Evolutionary conservation across 1,140 invertebrate genomes (phyloP).

Genomic region (Alviniconcha marisindica): DNA sequence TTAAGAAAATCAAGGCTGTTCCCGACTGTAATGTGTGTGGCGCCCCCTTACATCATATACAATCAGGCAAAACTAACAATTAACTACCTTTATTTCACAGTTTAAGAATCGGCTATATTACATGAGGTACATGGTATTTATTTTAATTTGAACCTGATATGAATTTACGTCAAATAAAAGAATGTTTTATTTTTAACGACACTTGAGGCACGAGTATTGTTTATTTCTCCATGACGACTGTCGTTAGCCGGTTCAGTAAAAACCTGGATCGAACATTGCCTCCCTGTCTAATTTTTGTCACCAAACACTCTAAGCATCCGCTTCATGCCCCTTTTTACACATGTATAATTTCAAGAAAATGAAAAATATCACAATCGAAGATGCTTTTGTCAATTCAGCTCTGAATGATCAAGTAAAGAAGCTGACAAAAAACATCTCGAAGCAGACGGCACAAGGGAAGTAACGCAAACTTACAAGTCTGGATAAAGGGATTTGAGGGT

Average conservation of each 20-base stretch:
- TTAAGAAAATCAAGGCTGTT: no score
- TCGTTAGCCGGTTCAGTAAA: conserved; percentile 39
- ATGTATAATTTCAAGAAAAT: not conserved
- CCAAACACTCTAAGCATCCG: not conserved
- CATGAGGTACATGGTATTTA: no score
- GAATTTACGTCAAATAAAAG: no score
- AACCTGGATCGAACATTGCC: not conserved
- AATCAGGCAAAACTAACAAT: no score
- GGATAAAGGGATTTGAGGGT: not conserved
- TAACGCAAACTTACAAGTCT: not conserved
- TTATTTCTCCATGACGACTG: conserved; percentile 39
- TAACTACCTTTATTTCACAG: no score
- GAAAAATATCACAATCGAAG: no score
- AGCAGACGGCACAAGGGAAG: conserved; percentile 24
- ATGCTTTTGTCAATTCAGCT: no score
- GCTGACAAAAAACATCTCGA: not conserved
- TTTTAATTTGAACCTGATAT: no score
- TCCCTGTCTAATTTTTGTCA: not conserved
- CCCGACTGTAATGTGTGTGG: no score
- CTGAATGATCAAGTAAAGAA: not conserved
- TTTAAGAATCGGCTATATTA: no score
- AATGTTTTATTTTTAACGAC: not conserved
- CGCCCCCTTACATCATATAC: no score
- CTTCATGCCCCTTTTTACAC: not conserved
- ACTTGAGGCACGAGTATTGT: not conserved